Base-by-base conservation (phyloP, 2,113 vertebrate species). In the Xenotilapia longispinis region DNA sequence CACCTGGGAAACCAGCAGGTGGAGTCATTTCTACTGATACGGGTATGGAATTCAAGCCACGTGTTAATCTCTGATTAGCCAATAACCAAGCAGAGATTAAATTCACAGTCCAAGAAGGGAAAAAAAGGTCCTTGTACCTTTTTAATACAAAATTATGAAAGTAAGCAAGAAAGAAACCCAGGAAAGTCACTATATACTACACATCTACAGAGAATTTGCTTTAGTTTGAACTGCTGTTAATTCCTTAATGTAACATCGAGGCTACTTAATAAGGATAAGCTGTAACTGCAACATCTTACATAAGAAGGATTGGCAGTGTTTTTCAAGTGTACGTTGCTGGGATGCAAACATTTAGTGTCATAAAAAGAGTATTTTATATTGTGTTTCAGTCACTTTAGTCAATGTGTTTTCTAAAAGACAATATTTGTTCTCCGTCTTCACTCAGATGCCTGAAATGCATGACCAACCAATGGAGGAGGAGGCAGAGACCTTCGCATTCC, bases 401-500 rank as follows among this genome's bases (percentile, higher is more conserved):
- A 63, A 23, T 83, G 3, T 6, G 54, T 8, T 45, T 10, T 17
- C 81, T 49, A 31, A 78, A 78, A 38, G n/a, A 33, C 6, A n/a
- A 51, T 73, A 70, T 1, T 36, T 85, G 38, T 75, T 9, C 78
- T 23, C 10, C 2, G 4, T 6, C 36, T 80, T 5, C 84, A n/a
- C 53, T 68, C 75, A 97, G 97, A 97, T 97, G 97, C 96, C 96
- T 63, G 97, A 97, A 89, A 89, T 92, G 54, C 87, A 90, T 1
- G 92, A 93, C 42, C 94, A 96, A 87, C 87, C 92, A 23, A 97
- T 97, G 96, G 97, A 97, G 91, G 97, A 97, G 28, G 97, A 97
- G 45, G 85, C 89, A 2, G 97, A 97, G 93, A 97, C 97, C 60
- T 97, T 97, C 82, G 97, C 97, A 36, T 97, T 97, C 82, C 97